Evolutionary conservation across 2,797 vertebrate genomes (phyloP).

Genomic region (Acipenser transmontanus): DNA sequence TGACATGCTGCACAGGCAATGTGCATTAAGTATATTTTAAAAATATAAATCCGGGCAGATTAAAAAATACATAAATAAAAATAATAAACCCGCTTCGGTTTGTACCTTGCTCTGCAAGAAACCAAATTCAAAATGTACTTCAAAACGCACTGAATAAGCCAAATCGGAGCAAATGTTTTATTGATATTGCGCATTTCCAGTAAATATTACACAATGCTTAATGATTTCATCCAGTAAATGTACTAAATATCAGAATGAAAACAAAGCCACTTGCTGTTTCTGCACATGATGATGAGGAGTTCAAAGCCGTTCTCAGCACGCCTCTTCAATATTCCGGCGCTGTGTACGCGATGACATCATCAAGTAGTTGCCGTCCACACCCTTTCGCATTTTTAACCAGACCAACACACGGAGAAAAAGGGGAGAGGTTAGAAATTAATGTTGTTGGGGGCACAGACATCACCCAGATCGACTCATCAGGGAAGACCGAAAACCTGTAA

Average conservation of each 20-base stretch:
- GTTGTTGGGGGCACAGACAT: not conserved
- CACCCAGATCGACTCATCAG: not conserved
- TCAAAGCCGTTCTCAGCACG: not conserved
- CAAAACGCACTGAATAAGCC: no score
- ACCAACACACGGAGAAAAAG: not conserved
- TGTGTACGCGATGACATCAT: constrained; percentile 14
- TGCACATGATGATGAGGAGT: not conserved
- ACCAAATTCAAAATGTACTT: no score
- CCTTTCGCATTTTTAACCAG: constrained; percentile 14
- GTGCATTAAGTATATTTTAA: no score
- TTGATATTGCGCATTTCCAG: no score
- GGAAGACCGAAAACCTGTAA: not conserved
- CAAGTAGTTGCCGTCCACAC: constrained; percentile 4
- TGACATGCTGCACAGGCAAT: no score
- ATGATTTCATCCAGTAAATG: not conserved
- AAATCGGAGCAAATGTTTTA: no score
- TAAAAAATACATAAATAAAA: no score
- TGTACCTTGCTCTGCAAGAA: no score
- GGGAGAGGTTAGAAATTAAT: constrained; percentile 8
- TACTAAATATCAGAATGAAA: not conserved
- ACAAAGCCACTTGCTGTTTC: constrained; percentile 13
- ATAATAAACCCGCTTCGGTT: no score
- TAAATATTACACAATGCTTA: no score
- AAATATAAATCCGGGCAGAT: no score
- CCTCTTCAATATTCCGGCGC: not conserved